Conservation (phyloP, 1,140 invertebrate species). For the Drosophila sp. region DNA sequence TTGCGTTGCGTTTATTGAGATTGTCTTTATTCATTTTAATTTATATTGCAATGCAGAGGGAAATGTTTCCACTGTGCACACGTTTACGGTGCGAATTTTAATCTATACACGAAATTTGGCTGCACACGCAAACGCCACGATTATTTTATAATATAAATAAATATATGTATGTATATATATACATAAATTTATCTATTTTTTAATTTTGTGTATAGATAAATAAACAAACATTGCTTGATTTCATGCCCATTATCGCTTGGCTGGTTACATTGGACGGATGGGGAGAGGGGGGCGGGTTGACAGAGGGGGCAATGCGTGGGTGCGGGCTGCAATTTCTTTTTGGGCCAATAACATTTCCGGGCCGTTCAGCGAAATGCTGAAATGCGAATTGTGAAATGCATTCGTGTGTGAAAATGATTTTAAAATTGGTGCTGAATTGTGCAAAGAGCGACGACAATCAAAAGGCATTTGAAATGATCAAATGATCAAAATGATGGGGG, state of each 20-base stretch:
- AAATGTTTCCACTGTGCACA: slow-evolving; percentile 10
- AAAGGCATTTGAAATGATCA: slow-evolving; percentile 60
- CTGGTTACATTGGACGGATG: slow-evolving; percentile 21
- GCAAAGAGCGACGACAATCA: slow-evolving; percentile 68
- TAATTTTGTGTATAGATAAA: slow-evolving; percentile 12
- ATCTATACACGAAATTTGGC: slow-evolving; percentile 63
- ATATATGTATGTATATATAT: neutral
- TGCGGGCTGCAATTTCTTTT: slow-evolving; percentile 52
- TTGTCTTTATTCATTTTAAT: slow-evolving; percentile 42
- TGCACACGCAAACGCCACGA: slow-evolving; percentile 51
- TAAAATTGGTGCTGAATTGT: slow-evolving; percentile 73
- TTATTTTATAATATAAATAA: slow-evolving; percentile 23
- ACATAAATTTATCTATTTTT: neutral
- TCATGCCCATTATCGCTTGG: slow-evolving; percentile 59
- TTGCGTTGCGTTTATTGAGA: slow-evolving; percentile 14
- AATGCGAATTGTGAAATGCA: slow-evolving; percentile 57
- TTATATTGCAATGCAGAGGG: slow-evolving; percentile 56
- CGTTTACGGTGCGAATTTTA: slow-evolving; percentile 36
- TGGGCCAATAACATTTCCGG: slow-evolving; percentile 73
- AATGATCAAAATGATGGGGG: slow-evolving; percentile 67
- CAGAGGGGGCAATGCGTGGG: slow-evolving; percentile 5
- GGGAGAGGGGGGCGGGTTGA: neutral
- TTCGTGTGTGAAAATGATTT: slow-evolving; percentile 83
- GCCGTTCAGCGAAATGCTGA: slow-evolving; percentile 13
- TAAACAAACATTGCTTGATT: slow-evolving; percentile 47